Evolutionary conservation across 2,797 vertebrate genomes (phyloP).

Genomic region (Urosaurus nigricauda): DNA sequence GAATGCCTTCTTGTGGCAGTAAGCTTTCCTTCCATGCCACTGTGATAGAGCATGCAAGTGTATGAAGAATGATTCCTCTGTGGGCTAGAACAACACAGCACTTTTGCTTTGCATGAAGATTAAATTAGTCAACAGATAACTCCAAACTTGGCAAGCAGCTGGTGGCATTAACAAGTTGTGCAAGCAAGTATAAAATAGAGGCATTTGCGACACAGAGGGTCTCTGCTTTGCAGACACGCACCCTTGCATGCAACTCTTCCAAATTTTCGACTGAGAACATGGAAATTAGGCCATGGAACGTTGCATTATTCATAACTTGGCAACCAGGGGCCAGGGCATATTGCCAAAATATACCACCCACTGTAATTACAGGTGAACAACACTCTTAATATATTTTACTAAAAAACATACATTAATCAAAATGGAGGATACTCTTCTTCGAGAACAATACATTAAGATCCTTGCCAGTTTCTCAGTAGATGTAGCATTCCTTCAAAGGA

Average conservation of each 20-base stretch:
- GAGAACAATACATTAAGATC: slow-evolving; percentile 76
- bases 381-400: slow-evolving; percentile 75
- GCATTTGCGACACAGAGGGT: slow-evolving; percentile 53
- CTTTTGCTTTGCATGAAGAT: slow-evolving; percentile 74
- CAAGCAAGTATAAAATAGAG: slow-evolving; percentile 79
- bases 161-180: slow-evolving; percentile 76
- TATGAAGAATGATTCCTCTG: slow-evolving; percentile 71
- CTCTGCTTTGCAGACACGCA: slow-evolving; percentile 44
- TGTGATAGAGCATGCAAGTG: slow-evolving; percentile 65
- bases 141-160: slow-evolving; percentile 74
- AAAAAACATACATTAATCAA: slow-evolving; percentile 77
- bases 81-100: slow-evolving; percentile 52
- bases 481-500: slow-evolving; percentile 70
- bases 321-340: slow-evolving; percentile 70
- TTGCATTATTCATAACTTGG: slow-evolving; percentile 79
- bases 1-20: slow-evolving; percentile 46
- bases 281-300: slow-evolving; percentile 75
- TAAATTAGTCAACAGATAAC: slow-evolving; percentile 75
- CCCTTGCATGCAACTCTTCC: slow-evolving; percentile 75
- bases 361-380: slow-evolving; percentile 77
- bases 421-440: slow-evolving; percentile 65
- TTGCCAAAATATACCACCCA: slow-evolving; percentile 74
- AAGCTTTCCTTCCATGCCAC: slow-evolving; percentile 64
- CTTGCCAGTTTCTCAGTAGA: slow-evolving; percentile 71
- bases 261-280: slow-evolving; percentile 75